A percentile compares a stretch with the other conserved stretches of the same genome.
These are phyloP conservation scores for Bambusicola thoracicus DNA, from an alignment of 2,113 vertebrate genomes.

Conservation along the genomic window DNA sequence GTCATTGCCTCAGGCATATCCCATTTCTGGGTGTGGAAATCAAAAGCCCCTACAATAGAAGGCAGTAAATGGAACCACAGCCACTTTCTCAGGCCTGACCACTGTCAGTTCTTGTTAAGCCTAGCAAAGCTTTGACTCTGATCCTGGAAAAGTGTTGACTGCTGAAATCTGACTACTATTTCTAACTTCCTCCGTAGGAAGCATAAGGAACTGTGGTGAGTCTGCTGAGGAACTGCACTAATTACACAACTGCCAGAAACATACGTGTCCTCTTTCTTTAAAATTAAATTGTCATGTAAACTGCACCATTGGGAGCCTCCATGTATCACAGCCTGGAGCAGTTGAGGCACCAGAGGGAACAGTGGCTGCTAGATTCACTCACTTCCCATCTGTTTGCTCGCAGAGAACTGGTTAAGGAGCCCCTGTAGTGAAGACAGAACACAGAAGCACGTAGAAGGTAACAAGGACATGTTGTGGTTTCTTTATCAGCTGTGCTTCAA, in stretches of 20 bases:
- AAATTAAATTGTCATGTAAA: slow-evolving; percentile 63
- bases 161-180: neutral
- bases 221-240: neutral
- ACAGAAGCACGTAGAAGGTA: neutral
- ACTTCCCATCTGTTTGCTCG: neutral
- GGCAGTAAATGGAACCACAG: neutral
- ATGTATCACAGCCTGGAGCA: slow-evolving; percentile 23
- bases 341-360: slow-evolving; percentile 2
- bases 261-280: slow-evolving; percentile 1
- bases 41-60: neutral
- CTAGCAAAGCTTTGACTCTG: neutral
- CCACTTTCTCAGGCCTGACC: neutral
- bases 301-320: neutral
- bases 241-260: slow-evolving; percentile 26
- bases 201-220: neutral
- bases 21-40: neutral
- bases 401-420: neutral
- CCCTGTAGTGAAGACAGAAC: neutral
- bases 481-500: neutral
- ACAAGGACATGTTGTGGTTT: slow-evolving; percentile 1
- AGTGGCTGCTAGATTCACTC: fast-evolving
- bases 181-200: neutral
- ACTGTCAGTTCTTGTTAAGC: neutral
- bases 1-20: neutral
- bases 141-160: neutral